These are phyloP conservation scores for Solen grandis DNA, from an alignment of 1,140 invertebrate species.

Conservation along the genomic window DNA sequence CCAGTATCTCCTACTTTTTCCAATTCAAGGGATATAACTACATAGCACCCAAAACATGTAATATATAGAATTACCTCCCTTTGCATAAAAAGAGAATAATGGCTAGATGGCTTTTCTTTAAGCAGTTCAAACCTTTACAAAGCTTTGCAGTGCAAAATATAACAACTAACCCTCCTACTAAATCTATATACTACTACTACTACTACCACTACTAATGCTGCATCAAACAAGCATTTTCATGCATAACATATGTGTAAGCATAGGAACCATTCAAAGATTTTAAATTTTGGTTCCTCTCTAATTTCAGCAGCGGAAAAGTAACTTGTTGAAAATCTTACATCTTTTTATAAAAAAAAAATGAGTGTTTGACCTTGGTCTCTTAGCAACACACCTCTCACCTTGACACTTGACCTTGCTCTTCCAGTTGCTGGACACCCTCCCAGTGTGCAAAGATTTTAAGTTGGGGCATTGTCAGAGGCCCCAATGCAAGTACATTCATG, in stretches of 20 bases:
- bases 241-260: no score
- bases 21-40: no score
- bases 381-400: constrained; percentile 30
- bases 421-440: constrained; percentile 99
- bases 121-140: background rate
- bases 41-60: no score
- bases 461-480: constrained; percentile 95
- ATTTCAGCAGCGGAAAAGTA: no score
- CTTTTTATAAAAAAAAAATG: no score
- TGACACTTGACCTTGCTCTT: constrained; percentile 79
- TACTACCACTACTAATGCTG: no score
- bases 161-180: background rate
- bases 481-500: constrained; percentile 97
- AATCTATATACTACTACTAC: background rate
- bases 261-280: no score
- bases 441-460: constrained; percentile 99
- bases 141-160: background rate
- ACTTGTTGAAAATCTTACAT: no score
- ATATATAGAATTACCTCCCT: constrained; percentile 12
- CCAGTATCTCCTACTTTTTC: no score
- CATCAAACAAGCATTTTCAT: no score
- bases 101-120: background rate
- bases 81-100: background rate
- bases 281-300: no score
- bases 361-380: no score